These are phyloP conservation scores for Todus mexicanus DNA, from an alignment of 2,797 vertebrate species.

Conservation along the genomic window DNA sequence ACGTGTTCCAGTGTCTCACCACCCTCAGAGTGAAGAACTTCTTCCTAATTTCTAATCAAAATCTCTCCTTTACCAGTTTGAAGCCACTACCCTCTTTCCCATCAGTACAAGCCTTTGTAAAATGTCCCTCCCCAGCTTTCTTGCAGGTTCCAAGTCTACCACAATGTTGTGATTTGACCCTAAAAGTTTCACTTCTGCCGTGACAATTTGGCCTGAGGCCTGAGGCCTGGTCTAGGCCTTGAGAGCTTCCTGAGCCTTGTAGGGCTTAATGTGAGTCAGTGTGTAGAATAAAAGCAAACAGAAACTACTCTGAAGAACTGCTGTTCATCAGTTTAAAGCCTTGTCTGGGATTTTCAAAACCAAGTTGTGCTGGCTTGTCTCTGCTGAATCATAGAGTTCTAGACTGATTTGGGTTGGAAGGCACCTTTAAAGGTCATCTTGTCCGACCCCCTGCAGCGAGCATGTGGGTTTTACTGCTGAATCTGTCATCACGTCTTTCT, in stretches of 20 bases:
- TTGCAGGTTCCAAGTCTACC: too few species aligned
- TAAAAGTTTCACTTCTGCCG: background rate
- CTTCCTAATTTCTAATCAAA: too few species aligned
- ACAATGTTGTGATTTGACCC: background rate
- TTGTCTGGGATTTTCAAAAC: background rate
- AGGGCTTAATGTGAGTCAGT: background rate
- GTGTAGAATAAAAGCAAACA: background rate
- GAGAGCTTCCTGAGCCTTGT: background rate
- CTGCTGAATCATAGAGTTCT: background rate
- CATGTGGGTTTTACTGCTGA: background rate
- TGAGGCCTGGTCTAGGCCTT: background rate
- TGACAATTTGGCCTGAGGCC: background rate
- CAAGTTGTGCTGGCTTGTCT: background rate
- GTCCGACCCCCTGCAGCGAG: background rate
- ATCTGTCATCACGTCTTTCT: background rate
- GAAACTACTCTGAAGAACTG: background rate
- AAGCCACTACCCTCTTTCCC: too few species aligned
- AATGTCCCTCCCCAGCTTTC: too few species aligned
- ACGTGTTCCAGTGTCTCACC: too few species aligned
- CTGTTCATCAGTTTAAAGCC: background rate
- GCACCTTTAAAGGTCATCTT: background rate
- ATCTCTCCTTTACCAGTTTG: too few species aligned
- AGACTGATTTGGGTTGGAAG: background rate
- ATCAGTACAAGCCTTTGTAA: too few species aligned
- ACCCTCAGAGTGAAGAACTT: too few species aligned